Percentiles rank a stretch among this genome's conserved stretches.
phyloP scores from a whole-genome alignment of 2,888 invertebrate species.

The Odontothrips loti region DNA sequence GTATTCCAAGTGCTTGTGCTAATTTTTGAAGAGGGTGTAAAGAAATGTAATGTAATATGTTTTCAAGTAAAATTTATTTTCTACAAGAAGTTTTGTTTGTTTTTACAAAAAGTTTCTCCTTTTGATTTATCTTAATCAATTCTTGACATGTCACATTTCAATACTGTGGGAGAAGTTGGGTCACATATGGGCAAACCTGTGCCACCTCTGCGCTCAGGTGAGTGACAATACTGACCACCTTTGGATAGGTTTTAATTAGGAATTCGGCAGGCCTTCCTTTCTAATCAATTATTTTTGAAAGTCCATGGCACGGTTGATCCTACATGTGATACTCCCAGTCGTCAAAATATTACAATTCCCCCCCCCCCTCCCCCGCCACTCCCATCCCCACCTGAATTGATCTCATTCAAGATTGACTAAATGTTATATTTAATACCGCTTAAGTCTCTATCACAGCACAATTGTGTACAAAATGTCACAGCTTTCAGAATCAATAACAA shows the following conservation, averaged over 20 bases:
- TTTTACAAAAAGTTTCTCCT: neutral
- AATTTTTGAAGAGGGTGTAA: neutral
- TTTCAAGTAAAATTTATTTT: neutral
- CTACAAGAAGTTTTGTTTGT: neutral
- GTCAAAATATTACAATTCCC: neutral
- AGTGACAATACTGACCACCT: neutral
- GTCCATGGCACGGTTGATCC: neutral
- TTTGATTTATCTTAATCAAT: neutral
- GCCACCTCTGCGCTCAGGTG: neutral
- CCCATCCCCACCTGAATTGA: neutral
- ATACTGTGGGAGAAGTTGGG: neutral
- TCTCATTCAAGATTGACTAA: neutral
- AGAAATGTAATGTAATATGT: neutral
- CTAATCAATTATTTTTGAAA: neutral
- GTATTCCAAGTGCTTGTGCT: neutral
- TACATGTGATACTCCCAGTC: neutral
- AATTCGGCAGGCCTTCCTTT: too few species aligned
- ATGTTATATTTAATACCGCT: neutral
- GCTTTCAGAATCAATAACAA: neutral
- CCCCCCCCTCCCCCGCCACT: neutral
- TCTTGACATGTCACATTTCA: neutral
- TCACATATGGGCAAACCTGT: neutral
- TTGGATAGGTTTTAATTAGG: too few species aligned
- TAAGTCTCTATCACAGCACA: slow-evolving; percentile 19
- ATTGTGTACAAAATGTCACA: neutral